Evolutionary conservation across 2,888 invertebrate genomes (phyloP), one percentile per base, ranked within the genome.

Genomic region (Lasioglossum morio): DNA sequence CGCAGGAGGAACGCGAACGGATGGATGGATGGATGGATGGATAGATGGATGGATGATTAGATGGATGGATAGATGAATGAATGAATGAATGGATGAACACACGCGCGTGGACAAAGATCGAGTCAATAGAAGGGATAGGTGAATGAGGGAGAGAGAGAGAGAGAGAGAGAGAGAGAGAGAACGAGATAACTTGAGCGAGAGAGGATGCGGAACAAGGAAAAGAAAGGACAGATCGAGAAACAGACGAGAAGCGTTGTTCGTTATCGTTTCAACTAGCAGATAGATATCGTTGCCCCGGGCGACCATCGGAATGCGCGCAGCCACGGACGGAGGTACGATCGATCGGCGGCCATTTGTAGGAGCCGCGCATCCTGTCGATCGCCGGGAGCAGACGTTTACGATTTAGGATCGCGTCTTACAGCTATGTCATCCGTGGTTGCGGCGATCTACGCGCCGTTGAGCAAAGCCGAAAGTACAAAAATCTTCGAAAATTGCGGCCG

Each of bases 391-490:
- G 27, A 1, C 69, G 37, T 37, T 23, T 69, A 37, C 34, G 66
- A 69, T 60, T 79, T 34, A 40, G 48, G 79, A 46, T 84, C 75
- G 34, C 73, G 34, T n/a, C 76, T 69, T 80, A 79, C 72, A 72
- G 14, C 66, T 73, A 74, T 34, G 37, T 23, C 43, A 40, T 75
- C 78, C 77, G 43, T 63, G 19, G 63, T 73, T 79, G 40, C 76
- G 79, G 63, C 75, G 88, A 89, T 77, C 83, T 77, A 43, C 82
- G 85, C 75, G 87, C 85, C 84, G 81, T 92, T 90, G 92, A 92
- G 92, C 91, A 90, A 92, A 91, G 89, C 90, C 85, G 78, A 46
- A 82, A 82, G 85, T 92, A 90, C 82, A 87, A 85, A 84, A 87
- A 81, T 86, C 48, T 10, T 78, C 30, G 66, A 57, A 43, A 48